phyloP scores from a whole-genome alignment of 2,888 invertebrate genomes.

The Euplagia quadripunctaria region DNA sequence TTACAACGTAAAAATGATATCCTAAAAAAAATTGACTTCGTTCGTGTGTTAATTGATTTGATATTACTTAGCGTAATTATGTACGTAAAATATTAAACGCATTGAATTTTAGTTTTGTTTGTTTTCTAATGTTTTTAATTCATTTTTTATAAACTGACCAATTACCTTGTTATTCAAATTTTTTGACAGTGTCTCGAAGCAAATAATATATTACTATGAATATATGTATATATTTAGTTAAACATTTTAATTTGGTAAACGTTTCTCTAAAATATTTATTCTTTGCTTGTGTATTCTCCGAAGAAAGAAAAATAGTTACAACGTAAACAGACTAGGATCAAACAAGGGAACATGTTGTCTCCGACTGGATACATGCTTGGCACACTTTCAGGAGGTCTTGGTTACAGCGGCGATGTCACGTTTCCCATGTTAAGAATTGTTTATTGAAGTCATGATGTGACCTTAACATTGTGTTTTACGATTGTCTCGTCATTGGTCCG shows the following conservation, averaged over 20 bases:
- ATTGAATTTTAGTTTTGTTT: too few species aligned
- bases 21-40: too few species aligned
- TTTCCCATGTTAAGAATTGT: slow-evolving; percentile 84
- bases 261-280: neutral
- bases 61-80: too few species aligned
- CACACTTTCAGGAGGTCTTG: slow-evolving; percentile 81
- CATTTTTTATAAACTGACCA: too few species aligned
- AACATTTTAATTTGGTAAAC: neutral
- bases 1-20: too few species aligned
- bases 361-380: slow-evolving; percentile 73
- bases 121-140: too few species aligned
- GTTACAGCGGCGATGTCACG: slow-evolving; percentile 82
- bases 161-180: too few species aligned
- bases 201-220: too few species aligned
- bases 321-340: slow-evolving; percentile 43
- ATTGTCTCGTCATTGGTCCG: slow-evolving; percentile 85
- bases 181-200: too few species aligned
- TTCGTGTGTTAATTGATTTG: too few species aligned
- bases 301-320: slow-evolving; percentile 50
- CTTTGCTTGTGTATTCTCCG: slow-evolving; percentile 20
- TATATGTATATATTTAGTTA: neutral
- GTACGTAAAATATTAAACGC: too few species aligned
- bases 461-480: slow-evolving; percentile 87
- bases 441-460: slow-evolving; percentile 87
- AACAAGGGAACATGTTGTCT: slow-evolving; percentile 68